Evolutionary conservation across 2,888 invertebrate species (phyloP).

Genomic region (Agriopis leucophaearia): DNA sequence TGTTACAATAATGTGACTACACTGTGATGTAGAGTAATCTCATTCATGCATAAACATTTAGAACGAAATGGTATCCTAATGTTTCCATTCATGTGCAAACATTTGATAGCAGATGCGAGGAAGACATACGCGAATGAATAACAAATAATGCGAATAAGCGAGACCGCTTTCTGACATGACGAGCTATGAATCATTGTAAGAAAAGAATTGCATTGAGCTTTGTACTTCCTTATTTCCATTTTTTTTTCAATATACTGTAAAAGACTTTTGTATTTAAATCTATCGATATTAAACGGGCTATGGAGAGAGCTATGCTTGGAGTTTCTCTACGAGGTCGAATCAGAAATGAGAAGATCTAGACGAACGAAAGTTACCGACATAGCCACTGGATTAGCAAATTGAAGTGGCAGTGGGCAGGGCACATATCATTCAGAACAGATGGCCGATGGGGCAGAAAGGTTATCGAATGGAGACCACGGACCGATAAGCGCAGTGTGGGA

Average conservation of each 20-base stretch:
- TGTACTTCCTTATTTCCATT: background rate
- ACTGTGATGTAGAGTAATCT: background rate
- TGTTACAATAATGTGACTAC: background rate
- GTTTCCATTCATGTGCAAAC: conserved; percentile 19
- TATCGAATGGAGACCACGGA: too few species aligned
- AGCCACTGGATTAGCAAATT: too few species aligned
- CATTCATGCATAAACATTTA: conserved; percentile 15
- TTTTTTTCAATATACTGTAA: background rate
- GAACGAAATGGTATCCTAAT: conserved; percentile 9
- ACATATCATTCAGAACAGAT: too few species aligned
- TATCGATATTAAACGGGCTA: too few species aligned
- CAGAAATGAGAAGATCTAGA: too few species aligned
- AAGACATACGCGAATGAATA: conserved; percentile 4
- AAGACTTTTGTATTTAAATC: background rate
- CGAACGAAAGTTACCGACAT: too few species aligned
- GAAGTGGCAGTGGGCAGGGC: too few species aligned
- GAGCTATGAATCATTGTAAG: conserved; percentile 2
- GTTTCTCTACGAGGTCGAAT: too few species aligned
- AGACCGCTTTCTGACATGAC: background rate
- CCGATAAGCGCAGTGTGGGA: too few species aligned
- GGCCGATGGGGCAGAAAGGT: too few species aligned
- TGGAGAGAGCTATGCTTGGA: too few species aligned
- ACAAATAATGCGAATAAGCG: too few species aligned
- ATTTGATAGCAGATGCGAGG: conserved; percentile 5
- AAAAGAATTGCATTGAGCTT: conserved; percentile 7